Base-by-base conservation (phyloP, 2,888 invertebrate genomes). In the Hypercompe scribonia region DNA sequence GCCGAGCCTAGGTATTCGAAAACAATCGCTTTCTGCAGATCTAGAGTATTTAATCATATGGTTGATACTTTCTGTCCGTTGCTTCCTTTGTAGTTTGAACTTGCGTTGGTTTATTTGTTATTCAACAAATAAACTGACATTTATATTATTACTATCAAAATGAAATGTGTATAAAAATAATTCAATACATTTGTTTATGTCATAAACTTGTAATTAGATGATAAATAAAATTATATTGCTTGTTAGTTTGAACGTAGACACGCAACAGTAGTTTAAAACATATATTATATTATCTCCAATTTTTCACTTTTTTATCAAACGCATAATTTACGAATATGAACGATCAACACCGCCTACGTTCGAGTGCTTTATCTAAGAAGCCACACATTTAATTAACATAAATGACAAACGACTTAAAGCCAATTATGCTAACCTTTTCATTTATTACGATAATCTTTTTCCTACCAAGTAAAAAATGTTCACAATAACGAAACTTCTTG, bases 371-470 rank as follows among this genome's bases (percentile, higher is more conserved):
- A 54, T 61, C 42, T 54, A 15, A 28, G 34, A 42, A 69, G 31
- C 1, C 39, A 54, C 24, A 42, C 0, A 11, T 33, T 63, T 65
- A n/a, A 73, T 75, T 75, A 81, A 34, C 70, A 81, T 72, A 74
- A 34, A 67, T 72, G 67, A 67, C 58, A 42, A 46, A 71, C 42
- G 54, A 58, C 54, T 61, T 58, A 34, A 65, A 46, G 11, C 39
- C 61, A 18, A 67, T 58, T 8, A 21, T 68, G 67, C 34, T 21
- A 67, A 42, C 24, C 46, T 61, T 63, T 50, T 72, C 42, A 72
- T 67, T 67, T 67, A 72, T 72, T 69, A 63, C 21, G 42, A 69
- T 8, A 61, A 7, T 42, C 33, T 63, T 63, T 69, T 50, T 7
- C 39, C 24, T 50, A 34, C 24, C 13, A 34, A 3, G 21, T 21